Conservation (phyloP, 2,888 invertebrate genomes). For the Rhimphoctona megacephalus region DNA sequence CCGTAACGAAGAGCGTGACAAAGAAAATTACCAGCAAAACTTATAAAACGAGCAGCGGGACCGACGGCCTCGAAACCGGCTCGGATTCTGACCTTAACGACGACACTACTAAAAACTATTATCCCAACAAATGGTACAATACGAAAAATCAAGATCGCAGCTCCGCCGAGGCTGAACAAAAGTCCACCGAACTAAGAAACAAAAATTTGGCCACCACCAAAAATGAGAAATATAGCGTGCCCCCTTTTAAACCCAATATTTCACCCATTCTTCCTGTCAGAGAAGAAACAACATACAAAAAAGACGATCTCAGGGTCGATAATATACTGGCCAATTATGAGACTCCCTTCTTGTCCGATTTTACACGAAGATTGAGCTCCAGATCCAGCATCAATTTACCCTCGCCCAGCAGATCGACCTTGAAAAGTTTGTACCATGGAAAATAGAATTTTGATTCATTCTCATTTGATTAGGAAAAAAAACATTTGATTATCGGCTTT, state of each 20-base stretch:
- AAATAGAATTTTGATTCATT: neutral
- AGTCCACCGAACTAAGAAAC: conserved; percentile 73
- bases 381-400: conserved; percentile 76
- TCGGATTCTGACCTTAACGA: conserved; percentile 89
- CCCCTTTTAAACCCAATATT: conserved; percentile 77
- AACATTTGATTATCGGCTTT: conserved; percentile 8
- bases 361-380: conserved; percentile 87
- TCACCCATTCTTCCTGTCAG: conserved; percentile 75
- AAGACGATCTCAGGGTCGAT: conserved; percentile 70
- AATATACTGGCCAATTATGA: conserved; percentile 85
- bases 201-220: conserved; percentile 72
- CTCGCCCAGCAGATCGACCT: conserved; percentile 73
- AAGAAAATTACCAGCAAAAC: conserved; percentile 75
- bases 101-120: conserved; percentile 71
- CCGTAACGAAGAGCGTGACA: conserved; percentile 72
- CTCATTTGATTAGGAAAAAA: too few relatives aligned
- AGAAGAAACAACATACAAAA: conserved; percentile 73
- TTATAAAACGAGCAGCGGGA: conserved; percentile 81
- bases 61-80: conserved; percentile 89
- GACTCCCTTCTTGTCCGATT: conserved; percentile 90
- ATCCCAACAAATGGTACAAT: conserved; percentile 69
- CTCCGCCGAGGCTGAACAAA: conserved; percentile 71
- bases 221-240: conserved; percentile 76
- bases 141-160: conserved; percentile 60
- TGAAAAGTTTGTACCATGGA: conserved; percentile 77